phyloP scores from a whole-genome alignment of 35 echinoderm and acorn worm species.

The Apostichopus japonicus region DNA sequence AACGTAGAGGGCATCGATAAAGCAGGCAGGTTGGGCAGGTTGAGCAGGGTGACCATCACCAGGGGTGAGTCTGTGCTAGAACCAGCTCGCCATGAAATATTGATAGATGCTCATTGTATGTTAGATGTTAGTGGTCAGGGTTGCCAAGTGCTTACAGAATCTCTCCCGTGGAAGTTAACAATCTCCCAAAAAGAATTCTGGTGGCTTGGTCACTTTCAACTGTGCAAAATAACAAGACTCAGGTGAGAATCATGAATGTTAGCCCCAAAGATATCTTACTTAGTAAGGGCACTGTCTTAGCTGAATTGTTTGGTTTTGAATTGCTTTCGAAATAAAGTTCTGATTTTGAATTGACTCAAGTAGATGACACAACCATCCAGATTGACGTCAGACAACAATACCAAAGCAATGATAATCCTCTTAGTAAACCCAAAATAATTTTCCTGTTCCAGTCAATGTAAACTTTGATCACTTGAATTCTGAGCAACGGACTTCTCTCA shows the following conservation, averaged over 20 bases:
- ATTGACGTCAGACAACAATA: too few species aligned
- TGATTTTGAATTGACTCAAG: too few species aligned
- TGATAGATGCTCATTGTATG: not conserved
- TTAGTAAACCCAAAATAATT: not conserved
- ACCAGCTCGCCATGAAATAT: not conserved
- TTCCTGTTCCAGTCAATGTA: not conserved
- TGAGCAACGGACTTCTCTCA: not conserved
- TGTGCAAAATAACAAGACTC: not conserved
- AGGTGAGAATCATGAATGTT: slow-evolving; percentile 8
- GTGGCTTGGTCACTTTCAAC: not conserved
- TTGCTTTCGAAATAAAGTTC: too few species aligned
- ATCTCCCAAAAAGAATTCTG: slow-evolving; percentile 1
- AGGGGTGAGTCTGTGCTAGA: not conserved
- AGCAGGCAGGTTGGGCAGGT: not conserved
- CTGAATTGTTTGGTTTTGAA: not conserved
- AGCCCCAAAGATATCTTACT: not conserved
- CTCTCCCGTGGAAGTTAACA: not conserved
- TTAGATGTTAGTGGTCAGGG: not conserved
- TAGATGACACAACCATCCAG: too few species aligned
- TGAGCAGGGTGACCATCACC: not conserved
- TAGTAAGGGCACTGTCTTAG: not conserved
- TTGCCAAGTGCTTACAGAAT: not conserved
- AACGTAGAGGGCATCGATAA: not conserved
- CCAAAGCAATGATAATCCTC: not conserved
- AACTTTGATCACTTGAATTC: not conserved